Evolutionary conservation across 2,888 invertebrate species (phyloP), one percentile per base, ranked within the genome.

Genomic region (Phrixothrix hirtus): DNA sequence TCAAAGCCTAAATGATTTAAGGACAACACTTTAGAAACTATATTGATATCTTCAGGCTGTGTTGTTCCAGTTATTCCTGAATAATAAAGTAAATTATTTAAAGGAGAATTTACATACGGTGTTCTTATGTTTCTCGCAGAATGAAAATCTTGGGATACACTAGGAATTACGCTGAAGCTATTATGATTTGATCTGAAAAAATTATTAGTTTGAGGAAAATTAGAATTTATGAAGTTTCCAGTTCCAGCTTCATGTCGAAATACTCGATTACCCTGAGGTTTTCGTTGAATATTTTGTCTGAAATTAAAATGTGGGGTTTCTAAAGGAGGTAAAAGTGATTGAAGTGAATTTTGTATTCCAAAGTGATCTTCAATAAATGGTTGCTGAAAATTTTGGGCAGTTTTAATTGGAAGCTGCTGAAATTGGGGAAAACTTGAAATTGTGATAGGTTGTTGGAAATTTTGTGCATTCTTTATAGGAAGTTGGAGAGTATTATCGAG

Each of bases 11-110:
- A 58, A 65, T 89, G 89, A 73, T 91, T 89, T 45, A 90, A 75
- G 5, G 90, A 88, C 64, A 91, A 75, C 52, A 91, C 87, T 77
- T 90, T 90, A 34, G 88, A 86, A 25, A 91, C 88, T 65, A 91
- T 87, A 70, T 87, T 89, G 39, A 91, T 77, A 74, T 91, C 90
- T 70, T 89, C 89, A 47, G 83, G 82, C 60, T 83, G 80, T 31
- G 77, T 78, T 16, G 74, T 74, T 16, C 63, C 53, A 30, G 83
- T 83, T 29, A 88, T 78, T 25, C 87, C 87, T 37, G 85, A 84
- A 69, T 86, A 84, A 38, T 79, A 79, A 11, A 88, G 71, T 32
- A 88, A 74, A 60, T 83, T 82, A 64, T 85, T 85, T 35, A 88
- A 77, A 63, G 87, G 86, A 21, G 78, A 70, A 73, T 80, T 64